phyloP scores from a whole-genome alignment of 2,113 vertebrate genomes.

The Daboia siamensis region DNA sequence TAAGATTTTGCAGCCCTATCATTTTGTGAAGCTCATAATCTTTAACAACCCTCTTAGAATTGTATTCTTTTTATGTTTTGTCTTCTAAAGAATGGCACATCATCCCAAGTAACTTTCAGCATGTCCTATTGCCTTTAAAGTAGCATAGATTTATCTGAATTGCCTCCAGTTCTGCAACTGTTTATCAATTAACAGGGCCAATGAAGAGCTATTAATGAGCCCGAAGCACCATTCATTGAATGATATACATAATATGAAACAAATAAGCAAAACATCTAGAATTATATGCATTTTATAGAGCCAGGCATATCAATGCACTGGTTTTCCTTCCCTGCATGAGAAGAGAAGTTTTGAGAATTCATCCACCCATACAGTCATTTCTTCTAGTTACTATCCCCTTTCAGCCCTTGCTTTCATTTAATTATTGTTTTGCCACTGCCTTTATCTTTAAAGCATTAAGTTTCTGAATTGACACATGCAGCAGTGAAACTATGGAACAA shows the following conservation, averaged over 20 bases:
- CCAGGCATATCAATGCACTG: not conserved
- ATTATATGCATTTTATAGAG: not conserved
- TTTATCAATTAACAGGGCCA: constrained; percentile 30
- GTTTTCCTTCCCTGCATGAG: not conserved
- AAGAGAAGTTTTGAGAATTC: not conserved
- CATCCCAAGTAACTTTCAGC: not conserved
- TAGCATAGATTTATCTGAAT: not conserved
- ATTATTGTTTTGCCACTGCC: not conserved
- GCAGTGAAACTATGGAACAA: not conserved
- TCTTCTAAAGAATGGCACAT: not conserved
- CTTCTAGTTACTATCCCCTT: not conserved
- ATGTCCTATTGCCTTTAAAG: not conserved
- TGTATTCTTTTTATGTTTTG: not conserved
- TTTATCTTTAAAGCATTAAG: constrained; percentile 10
- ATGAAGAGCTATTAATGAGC: not conserved
- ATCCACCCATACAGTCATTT: not conserved
- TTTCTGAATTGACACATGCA: constrained; percentile 23
- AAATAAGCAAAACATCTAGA: not conserved
- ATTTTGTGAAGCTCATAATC: not conserved
- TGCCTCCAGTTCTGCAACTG: not conserved
- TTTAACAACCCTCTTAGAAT: not conserved
- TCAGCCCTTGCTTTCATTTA: not conserved
- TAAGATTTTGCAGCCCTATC: not conserved
- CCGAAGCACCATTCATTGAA: constrained; percentile 3
- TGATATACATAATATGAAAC: not conserved